Base-by-base conservation (phyloP, 2,113 vertebrate genomes). In the Forbesichthys papilliferus region DNA sequence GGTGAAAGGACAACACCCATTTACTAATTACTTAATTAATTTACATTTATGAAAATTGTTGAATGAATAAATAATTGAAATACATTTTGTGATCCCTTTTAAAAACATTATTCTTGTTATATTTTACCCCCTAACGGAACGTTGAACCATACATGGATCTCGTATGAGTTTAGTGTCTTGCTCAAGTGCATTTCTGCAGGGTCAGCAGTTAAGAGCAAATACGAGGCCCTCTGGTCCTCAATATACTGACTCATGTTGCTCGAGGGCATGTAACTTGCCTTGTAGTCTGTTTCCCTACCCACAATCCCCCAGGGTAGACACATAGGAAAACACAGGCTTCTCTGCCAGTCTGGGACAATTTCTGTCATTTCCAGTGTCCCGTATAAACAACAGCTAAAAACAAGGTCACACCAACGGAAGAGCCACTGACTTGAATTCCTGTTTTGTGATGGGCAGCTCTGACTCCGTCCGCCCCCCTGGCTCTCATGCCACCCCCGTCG, bases 401-500 rank as follows among this genome's bases (percentile, higher is more conserved):
- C 56, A 34, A 27, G 27, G 27, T 33, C 9, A 33, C 11, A 58
- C n/a, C 12, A 36, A 59, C 0, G 51, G 6, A 56, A n/a, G 1
- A 9, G 11, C 51, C 20, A 48, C 59, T 42, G 51, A 33, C 33
- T 61, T 61, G 36, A 14, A 57, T 51, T 66, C 5, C 47, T 54
- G 8, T 34, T 70, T 53, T 74, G 13, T 81, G 60, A n/a, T 34
- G 75, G 69, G 34, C 89, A 94, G 93, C 87, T 60, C 66, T 86
- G 62, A 93, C 93, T 0, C 93, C 93, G 0, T 94, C 88, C 61
- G 7, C 93, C 91, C 93, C 95, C 69, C 70, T 92, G 84, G 93
- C 93, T 56, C 86, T 93, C 78, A 93, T 93, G 93, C 93, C 93
- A 0, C 95, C 96, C 0, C 94, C 94, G 0, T 82, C 93, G 51